Evolutionary conservation across 2,797 vertebrate species (phyloP).

Genomic region (Pempheris klunzingeri): DNA sequence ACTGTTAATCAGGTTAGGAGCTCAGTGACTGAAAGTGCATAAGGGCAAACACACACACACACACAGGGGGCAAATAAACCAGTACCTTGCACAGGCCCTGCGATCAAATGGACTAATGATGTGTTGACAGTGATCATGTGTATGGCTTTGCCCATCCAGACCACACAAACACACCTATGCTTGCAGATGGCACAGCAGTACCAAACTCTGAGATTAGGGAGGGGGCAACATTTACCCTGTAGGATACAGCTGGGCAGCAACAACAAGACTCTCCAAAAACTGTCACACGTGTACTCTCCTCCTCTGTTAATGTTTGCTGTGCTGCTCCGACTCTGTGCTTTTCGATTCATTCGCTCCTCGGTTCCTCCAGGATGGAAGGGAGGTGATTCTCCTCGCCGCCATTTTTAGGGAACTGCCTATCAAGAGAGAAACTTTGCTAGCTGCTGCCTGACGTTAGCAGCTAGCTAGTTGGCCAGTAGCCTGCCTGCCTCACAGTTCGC

Average conservation of each 20-base stretch:
- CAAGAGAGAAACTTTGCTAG: slow-evolving; percentile 80
- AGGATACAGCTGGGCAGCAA: slow-evolving; percentile 51
- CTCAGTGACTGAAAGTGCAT: slow-evolving; percentile 62
- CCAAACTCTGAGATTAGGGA: slow-evolving; percentile 14
- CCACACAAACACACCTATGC: slow-evolving; percentile 28
- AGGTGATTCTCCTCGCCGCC: slow-evolving; percentile 83
- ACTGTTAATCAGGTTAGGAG: slow-evolving; percentile 77
- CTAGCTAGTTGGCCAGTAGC: slow-evolving; percentile 62
- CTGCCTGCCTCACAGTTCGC: slow-evolving; percentile 21
- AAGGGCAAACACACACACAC: slow-evolving; percentile 22
- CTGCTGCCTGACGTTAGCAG: slow-evolving; percentile 63
- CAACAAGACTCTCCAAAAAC: slow-evolving; percentile 29
- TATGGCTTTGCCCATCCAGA: slow-evolving; percentile 13
- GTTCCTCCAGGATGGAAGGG: slow-evolving; percentile 72
- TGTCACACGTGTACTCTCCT: slow-evolving; percentile 39
- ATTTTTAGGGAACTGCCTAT: slow-evolving; percentile 86
- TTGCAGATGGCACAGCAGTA: slow-evolving; percentile 40
- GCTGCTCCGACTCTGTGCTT: neutral
- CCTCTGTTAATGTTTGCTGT: neutral
- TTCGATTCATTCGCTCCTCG: slow-evolving; percentile 49
- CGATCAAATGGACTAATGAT: neutral
- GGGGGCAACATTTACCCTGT: slow-evolving; percentile 40
- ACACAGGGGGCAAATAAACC: too few species aligned
- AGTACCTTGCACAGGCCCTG: too few species aligned
- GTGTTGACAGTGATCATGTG: slow-evolving; percentile 25